These are phyloP conservation scores for Cyanistes caeruleus DNA, from an alignment of 2,113 vertebrate genomes.

Conservation along the genomic window DNA sequence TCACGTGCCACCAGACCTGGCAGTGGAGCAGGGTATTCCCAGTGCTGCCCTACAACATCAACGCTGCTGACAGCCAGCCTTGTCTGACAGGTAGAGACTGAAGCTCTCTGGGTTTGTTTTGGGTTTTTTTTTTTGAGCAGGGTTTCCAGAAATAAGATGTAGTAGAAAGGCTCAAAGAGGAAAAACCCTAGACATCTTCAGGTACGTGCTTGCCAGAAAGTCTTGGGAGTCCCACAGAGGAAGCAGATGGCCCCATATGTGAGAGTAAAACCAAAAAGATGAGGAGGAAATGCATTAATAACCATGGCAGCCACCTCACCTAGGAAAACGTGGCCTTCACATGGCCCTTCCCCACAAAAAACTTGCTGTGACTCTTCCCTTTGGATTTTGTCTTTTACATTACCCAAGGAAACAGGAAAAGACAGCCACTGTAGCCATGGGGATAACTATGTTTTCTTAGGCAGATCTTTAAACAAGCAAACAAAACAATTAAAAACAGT, in stretches of 20 bases:
- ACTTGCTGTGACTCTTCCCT: background rate
- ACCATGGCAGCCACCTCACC: background rate
- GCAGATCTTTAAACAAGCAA: background rate
- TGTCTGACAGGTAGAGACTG: background rate
- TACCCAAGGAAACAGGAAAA: background rate
- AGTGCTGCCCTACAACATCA: background rate
- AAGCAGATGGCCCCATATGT: constrained; percentile 47
- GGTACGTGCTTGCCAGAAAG: background rate
- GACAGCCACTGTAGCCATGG: background rate
- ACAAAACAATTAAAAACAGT: background rate
- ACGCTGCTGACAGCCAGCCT: fast-evolving
- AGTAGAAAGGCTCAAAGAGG: background rate
- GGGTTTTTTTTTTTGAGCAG: background rate
- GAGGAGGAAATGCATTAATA: background rate
- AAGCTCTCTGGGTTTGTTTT: background rate
- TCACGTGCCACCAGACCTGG: background rate
- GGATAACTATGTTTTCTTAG: background rate
- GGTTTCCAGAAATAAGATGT: background rate
- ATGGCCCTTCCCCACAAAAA: background rate
- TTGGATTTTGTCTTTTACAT: background rate
- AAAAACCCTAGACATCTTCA: constrained; percentile 2
- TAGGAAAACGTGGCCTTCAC: background rate
- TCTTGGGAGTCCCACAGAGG: constrained; percentile 42
- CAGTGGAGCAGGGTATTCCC: background rate
- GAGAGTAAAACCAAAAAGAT: background rate